phyloP scores from a whole-genome alignment of 1,140 invertebrate genomes.

The Monomorium pharaonis region DNA sequence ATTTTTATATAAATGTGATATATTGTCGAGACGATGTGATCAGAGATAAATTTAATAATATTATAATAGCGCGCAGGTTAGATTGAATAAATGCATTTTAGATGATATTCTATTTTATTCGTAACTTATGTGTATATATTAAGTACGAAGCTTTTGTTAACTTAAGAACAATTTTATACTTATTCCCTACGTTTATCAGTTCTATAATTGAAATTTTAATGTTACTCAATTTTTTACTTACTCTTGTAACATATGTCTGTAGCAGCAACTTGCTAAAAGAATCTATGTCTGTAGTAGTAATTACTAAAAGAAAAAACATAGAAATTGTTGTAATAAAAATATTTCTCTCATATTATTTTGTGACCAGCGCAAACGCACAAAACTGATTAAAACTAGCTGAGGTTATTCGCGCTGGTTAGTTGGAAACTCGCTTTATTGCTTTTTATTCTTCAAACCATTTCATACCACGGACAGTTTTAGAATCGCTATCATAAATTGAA shows the following conservation, averaged over 20 bases:
- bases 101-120: neutral
- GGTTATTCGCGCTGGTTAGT: conserved; percentile 20
- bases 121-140: neutral
- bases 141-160: neutral
- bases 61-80: neutral
- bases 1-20: neutral
- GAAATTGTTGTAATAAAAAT: conserved; percentile 25
- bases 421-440: conserved; percentile 36
- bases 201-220: neutral
- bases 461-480: conserved; percentile 27
- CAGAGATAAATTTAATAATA: neutral
- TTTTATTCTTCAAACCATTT: conserved; percentile 36
- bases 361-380: neutral
- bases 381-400: conserved; percentile 29
- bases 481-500: conserved; percentile 45
- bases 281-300: no score
- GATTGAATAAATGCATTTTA: neutral
- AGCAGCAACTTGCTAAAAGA: neutral
- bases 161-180: neutral
- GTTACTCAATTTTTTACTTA: neutral
- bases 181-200: neutral
- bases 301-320: no score
- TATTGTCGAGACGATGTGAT: neutral
- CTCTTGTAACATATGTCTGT: neutral
- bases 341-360: neutral